Base-by-base conservation (phyloP, 2,797 vertebrate genomes). In the Poecilia velifera region DNA sequence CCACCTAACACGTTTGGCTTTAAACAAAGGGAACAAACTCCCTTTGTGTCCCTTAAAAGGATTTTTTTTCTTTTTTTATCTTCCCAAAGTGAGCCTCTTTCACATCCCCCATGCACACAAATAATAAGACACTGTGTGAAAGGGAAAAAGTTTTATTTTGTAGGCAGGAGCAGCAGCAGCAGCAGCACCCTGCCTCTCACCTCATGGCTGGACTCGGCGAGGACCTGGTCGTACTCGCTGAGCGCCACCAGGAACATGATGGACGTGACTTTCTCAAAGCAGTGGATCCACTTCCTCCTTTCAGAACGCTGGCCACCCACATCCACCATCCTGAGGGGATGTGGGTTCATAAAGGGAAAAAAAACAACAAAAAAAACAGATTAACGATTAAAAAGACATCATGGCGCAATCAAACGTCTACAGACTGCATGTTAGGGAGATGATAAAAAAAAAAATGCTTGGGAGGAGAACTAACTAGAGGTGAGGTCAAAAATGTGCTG, bases 241-340 rank as follows among this genome's bases (percentile, higher is more conserved):
- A 96, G 95, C 1, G 95, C 95, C 83, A 94, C 95, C 85, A 96
- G 88, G 83, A 96, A 96, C 94, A 95, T 95, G 90, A 96, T 95
- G 79, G 95, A 95, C 0, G 95, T 96, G 72, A 95, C 94, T 0
- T 95, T 95, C 83, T 96, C 94, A 7, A 96, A 96, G 74, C 95
- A 96, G 87, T 96, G 95, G 55, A 96, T 95, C 95, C 95, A 96
- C 86, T 96, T 96, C 83, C 95, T 92, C 87, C 95, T 94, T 85
- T 96, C 95, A 0, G 95, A 96, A 7, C 95, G 92, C 92, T 96
- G 95, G 36, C 95, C 95, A 0, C 95, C 95, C 36, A 96, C 95
- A 6, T 96, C 95, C 86, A 96, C 95, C 95, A 96, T 95, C 91
- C 95, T 96, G 8, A 59, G 77, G 41, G 2, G 74, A 74, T 70